A percentile compares a stretch with the other conserved stretches of the same genome.
Conservation (phyloP, 2,113 vertebrate genomes). For the Phrynosoma platyrhinos region DNA sequence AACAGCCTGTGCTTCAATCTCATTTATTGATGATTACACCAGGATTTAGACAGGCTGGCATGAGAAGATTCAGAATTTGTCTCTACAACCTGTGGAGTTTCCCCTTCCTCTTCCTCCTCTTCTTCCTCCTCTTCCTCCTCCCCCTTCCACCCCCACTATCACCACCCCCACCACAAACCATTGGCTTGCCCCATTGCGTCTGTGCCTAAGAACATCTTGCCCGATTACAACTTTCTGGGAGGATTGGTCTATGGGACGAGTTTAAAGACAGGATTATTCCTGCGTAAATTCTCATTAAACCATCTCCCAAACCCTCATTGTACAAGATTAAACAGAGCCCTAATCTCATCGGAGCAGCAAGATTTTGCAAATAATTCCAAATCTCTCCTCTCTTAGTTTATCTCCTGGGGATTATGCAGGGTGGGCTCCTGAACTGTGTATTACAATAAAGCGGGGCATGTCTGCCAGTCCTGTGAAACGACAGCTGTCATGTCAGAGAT, state of each 20-base stretch:
- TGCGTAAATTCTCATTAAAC: slow-evolving; percentile 41
- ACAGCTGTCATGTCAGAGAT: slow-evolving; percentile 9
- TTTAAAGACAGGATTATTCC: slow-evolving; percentile 34
- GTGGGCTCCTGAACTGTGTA: slow-evolving; percentile 1
- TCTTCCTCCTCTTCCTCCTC: not conserved
- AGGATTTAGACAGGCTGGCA: not conserved
- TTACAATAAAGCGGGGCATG: slow-evolving; percentile 6
- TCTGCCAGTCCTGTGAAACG: not conserved
- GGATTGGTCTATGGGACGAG: slow-evolving; percentile 19
- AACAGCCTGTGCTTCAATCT: not conserved
- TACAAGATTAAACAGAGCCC: slow-evolving; percentile 25
- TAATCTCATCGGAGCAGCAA: slow-evolving; percentile 30
- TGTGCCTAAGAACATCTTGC: slow-evolving; percentile 23
- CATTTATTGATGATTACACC: not conserved
- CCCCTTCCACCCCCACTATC: not conserved
- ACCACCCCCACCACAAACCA: not conserved
- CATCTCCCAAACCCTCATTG: slow-evolving; percentile 27
- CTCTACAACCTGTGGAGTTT: not conserved
- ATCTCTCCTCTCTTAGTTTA: slow-evolving; percentile 37
- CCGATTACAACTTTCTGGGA: slow-evolving; percentile 21
- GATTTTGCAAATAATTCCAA: slow-evolving; percentile 38
- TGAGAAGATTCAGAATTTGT: not conserved
- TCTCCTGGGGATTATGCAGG: slow-evolving; percentile 15
- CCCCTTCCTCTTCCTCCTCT: not conserved
- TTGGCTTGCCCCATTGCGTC: not conserved